Base-by-base conservation (phyloP, 2,797 vertebrate genomes). In the Apogon hyalosoma region DNA sequence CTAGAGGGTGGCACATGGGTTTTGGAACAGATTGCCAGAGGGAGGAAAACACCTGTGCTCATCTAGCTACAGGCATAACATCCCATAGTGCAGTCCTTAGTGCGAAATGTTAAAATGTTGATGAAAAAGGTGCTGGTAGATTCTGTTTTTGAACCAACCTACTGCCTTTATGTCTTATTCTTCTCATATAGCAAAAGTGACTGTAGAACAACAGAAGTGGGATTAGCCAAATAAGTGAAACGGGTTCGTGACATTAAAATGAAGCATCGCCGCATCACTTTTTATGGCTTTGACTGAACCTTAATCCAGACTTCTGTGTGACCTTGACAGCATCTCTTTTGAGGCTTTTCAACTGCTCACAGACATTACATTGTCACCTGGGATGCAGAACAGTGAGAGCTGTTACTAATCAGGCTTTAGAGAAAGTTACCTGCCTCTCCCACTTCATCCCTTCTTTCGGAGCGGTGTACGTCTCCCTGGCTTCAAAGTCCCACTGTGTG, bases 401-500 rank as follows among this genome's bases (percentile, higher is more conserved):
- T 63, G 50, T 31, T 12, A 45, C 51, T 77, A 77, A 75, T 78
- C 72, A 76, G 53, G 57, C 66, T 79, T 75, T 62, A 58, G 53
- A 69, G 57, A 69, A 71, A 43, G 59, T 50, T 63, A 57, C 65
- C 39, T 61, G 58, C 60, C 63, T 62, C 33, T 58, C 28, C 36
- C 3, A 33, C 43, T 6, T 63, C 51, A 42, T 69, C 54, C 59
- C n/a, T 49, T 69, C 62, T 58, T 24, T 61, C 68, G 31, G 19
- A 1, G 12, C 50, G 39, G 19, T 14, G 71, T 45, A 64, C 19
- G 10, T 80, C 62, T 74, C 61, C 13, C 50, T 52, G 6, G 54
- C 75, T 84, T 77, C 80, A 87, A 69, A 87, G 84, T 83, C 87
- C 63, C 68, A 75, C 70, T 55, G 78, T 77, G 74, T 61, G 77